Base-by-base conservation (phyloP, 2,888 invertebrate species). In the Drosophila setosimentum region DNA sequence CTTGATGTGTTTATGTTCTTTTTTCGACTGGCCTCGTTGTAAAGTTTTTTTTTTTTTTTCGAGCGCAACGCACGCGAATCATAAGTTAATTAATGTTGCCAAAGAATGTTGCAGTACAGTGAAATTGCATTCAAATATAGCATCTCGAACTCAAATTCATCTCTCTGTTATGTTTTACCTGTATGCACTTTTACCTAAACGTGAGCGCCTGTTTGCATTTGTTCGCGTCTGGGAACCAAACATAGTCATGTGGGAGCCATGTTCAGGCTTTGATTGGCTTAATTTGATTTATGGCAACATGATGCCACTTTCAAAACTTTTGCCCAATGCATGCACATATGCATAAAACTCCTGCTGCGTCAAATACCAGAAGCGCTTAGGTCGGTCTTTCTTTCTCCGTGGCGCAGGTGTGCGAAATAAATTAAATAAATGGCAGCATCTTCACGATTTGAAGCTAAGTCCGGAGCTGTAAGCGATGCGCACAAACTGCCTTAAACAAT, bases 381-480 rank as follows among this genome's bases (percentile, higher is more conserved):
- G 61, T 75, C 60, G 69, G 65, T 45, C 77, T 58, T 68, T 68
- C 58, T 42, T 62, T 67, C 54, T 53, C 53, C 21, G 51, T 79
- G 66, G 66, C 68, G 82, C 91, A 91, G 91, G 91, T 91, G 91
- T 90, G 86, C 91, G 81, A 80, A 80, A 91, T 91, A 91, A 91
- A 91, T 91, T 89, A 83, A 86, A 87, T 62, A 42, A 59, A 74
- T 37, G 58, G 72, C 72, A 77, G 60, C 61, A 57, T 67, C 66
- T 62, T 61, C 75, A 74, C 76, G 79, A 74, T 27, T 62, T 11
- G 42, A 21, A 49, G 29, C 33, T 66, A 66, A 49, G 27, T n/a
- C n/a, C 8, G n/a, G 11, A 10, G 53, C 33, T 57, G 33, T 57
- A 59, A 49, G 78, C 68, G 63, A 68, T 71, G 74, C 48, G 42